Base-by-base conservation (phyloP, 2,797 vertebrate species). In the Dallia pectoralis region DNA sequence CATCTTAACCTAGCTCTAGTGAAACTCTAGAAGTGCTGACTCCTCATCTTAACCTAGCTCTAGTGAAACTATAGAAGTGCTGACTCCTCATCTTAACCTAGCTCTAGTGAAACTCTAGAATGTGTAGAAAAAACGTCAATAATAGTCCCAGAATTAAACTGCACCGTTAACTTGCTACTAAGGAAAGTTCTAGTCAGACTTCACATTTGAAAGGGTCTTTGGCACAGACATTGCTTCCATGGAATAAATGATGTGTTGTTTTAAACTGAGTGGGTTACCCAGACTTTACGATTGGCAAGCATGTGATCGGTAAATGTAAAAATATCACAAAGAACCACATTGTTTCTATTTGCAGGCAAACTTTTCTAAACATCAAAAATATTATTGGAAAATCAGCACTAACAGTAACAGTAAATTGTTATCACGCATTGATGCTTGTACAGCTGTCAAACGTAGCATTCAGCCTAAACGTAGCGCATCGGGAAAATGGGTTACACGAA, bases 281-380 rank as follows among this genome's bases (percentile, higher is more conserved):
- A 77, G 65, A 47, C 64, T 67, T 71, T 74, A 81, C 83, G 83
- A 89, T 81, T 91, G 84, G 84, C 77, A 49, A 66, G 73, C 75
- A 76, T 82, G 80, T 81, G 78, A 82, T 82, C 78, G 72, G 30
- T 27, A 74, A 80, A 85, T 80, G 53, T 71, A 72, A 87, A 85
- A 80, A 86, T 83, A 80, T 82, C 78, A 84, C 80, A 83, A 83
- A 85, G 79, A 76, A 40, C 47, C 33, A 29, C 73, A 76, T 79
- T 85, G 77, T 86, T 74, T 74, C 51, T 49, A 22, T 70, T 65
- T 70, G 25, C 36, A 18, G 19, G 62, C 59, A 61, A 25, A 22
- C 32, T 72, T 77, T 77, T 70, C 22, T 77, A 69, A 51, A 73
- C 61, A 40, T 73, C 19, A 19, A 72, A 36, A 71, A 29, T 66